Percentiles rank a stretch among this genome's conserved stretches.
Conservation (phyloP, 2,113 vertebrate species). For the Fregetta grallaria region DNA sequence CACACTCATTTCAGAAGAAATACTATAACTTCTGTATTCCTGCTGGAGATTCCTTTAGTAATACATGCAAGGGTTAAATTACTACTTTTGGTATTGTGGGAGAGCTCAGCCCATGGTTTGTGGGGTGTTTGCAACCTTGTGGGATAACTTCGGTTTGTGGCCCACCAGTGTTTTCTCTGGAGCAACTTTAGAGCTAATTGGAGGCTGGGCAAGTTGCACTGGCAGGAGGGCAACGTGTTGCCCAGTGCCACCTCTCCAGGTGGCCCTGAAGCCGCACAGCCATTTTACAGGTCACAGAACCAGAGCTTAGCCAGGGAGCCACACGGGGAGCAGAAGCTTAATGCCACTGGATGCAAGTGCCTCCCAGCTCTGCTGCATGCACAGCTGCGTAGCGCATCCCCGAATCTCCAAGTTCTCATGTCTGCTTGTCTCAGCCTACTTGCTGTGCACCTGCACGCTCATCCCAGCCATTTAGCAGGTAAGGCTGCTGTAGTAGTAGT, state of each 20-base stretch:
- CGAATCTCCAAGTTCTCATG: accelerated
- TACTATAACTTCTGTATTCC: not conserved
- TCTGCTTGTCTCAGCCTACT: not conserved
- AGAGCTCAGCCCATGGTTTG: not conserved
- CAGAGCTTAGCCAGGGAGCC: not conserved
- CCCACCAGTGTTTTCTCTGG: not conserved
- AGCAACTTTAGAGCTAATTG: not conserved
- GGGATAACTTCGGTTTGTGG: not conserved
- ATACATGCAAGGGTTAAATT: not conserved
- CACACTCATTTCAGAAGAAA: not conserved
- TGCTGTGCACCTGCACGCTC: accelerated
- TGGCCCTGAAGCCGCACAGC: not conserved
- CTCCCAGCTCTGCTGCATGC: not conserved
- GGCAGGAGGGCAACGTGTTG: accelerated
- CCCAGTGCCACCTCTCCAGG: not conserved
- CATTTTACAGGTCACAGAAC: not conserved
- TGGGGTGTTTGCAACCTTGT: not conserved
- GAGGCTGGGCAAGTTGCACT: not conserved
- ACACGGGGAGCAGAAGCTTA: accelerated
- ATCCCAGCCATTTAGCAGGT: not conserved
- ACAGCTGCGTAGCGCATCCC: accelerated
- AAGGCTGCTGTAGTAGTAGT: not conserved
- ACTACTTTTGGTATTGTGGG: not conserved
- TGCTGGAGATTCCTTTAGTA: not conserved
- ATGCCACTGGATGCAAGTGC: accelerated